Percentiles rank a stretch among this genome's conserved stretches.
phyloP scores from a whole-genome alignment of 2,888 invertebrate genomes.

The Amblyjoppa proteus region DNA sequence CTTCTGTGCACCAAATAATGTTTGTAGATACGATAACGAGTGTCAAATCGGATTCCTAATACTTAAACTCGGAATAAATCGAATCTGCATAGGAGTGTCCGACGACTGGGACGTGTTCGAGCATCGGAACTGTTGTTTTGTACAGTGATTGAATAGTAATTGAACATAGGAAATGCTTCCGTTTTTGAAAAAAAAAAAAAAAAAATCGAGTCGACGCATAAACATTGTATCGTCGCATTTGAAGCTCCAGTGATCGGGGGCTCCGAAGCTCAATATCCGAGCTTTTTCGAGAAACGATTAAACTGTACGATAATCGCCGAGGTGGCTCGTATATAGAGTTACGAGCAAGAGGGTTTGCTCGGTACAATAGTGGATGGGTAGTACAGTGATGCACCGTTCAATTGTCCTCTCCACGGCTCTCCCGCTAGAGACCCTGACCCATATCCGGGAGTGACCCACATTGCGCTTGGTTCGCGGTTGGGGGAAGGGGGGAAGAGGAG shows the following conservation, averaged over 20 bases:
- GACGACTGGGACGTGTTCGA: no score
- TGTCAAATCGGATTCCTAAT: no score
- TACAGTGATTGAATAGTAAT: neutral
- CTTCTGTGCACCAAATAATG: no score
- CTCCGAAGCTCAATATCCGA: neutral
- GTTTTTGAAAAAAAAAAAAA: neutral
- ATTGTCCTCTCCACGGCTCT: conserved; percentile 64
- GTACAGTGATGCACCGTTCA: conserved; percentile 55
- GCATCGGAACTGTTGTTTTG: no score
- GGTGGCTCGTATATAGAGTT: neutral
- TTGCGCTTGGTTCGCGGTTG: conserved; percentile 57
- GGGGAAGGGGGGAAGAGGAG: conserved; percentile 18
- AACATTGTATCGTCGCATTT: neutral
- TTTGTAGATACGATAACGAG: no score
- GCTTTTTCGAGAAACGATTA: conserved; percentile 24
- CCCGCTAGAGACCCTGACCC: conserved; percentile 80
- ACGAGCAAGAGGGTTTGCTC: neutral
- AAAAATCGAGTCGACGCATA: neutral
- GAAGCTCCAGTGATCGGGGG: neutral
- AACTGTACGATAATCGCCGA: conserved; percentile 12
- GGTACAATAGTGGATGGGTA: conserved; percentile 30
- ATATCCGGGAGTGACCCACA: conserved; percentile 80
- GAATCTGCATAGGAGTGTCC: no score
- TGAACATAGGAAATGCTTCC: neutral
- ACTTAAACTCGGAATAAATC: no score